Conservation (phyloP, 2,888 invertebrate species). For the Diplolepis rosae region DNA sequence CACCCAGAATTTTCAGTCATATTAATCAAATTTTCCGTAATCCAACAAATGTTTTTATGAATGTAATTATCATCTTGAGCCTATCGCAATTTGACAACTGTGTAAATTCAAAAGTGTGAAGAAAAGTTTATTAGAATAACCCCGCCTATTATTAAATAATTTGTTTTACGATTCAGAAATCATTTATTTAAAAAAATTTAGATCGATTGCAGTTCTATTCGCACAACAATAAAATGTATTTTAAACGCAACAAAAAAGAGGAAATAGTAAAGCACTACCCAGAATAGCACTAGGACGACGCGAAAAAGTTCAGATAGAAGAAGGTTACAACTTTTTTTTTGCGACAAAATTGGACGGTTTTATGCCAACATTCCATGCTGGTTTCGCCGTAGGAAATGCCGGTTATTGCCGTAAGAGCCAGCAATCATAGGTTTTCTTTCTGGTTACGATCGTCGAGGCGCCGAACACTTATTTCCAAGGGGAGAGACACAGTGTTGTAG, state of each 20-base stretch:
- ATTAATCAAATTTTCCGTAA: no score
- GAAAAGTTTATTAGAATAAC: no score
- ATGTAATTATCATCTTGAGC: no score
- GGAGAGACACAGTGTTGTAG: neutral
- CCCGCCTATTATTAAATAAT: no score
- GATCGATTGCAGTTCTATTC: neutral
- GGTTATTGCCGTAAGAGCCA: constrained; percentile 15
- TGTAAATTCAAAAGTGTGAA: no score
- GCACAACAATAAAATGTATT: constrained; percentile 15
- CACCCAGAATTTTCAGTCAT: no score
- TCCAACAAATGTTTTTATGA: no score
- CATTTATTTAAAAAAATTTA: no score
- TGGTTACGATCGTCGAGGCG: constrained; percentile 23
- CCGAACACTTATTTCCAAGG: constrained; percentile 7
- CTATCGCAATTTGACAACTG: no score
- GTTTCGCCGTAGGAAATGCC: neutral
- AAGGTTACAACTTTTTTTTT: constrained; percentile 9
- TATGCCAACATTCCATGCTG: constrained; percentile 17
- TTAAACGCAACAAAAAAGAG: neutral
- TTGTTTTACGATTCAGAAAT: no score
- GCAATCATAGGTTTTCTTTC: constrained; percentile 27
- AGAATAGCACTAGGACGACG: constrained; percentile 2
- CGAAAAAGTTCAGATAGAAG: constrained; percentile 2
- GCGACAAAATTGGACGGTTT: neutral
- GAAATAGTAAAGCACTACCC: constrained; percentile 13